A percentile compares a stretch with the other conserved stretches of the same genome.
Evolutionary conservation across 2,888 invertebrate genomes (phyloP).

Genomic region (Cephus sareptanus): DNA sequence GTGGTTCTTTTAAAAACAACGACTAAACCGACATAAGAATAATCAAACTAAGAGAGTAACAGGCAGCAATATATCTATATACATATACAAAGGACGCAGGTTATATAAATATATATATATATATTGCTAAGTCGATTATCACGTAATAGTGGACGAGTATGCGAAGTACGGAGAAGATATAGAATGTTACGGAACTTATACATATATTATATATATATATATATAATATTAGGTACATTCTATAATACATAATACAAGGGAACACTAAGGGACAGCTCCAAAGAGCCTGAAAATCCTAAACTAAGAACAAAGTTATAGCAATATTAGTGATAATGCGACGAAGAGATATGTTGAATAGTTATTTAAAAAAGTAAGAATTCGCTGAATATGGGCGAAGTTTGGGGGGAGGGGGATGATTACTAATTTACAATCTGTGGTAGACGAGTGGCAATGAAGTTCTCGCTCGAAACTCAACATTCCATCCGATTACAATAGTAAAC

Average conservation of each 20-base stretch:
- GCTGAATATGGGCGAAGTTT: not conserved
- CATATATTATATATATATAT: conserved; percentile 9
- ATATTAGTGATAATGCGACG: conserved; percentile 53
- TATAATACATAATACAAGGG: conserved; percentile 31
- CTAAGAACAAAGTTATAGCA: conserved; percentile 51
- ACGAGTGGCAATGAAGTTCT: not conserved
- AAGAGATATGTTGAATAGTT: conserved; percentile 1
- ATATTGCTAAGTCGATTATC: conserved; percentile 16
- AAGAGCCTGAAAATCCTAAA: conserved; percentile 43
- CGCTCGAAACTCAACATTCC: not conserved
- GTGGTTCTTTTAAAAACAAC: not conserved
- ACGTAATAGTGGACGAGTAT: not conserved
- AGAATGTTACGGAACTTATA: conserved; percentile 23
- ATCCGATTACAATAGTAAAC: not conserved
- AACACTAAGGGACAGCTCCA: conserved; percentile 44
- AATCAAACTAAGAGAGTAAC: conserved; percentile 29
- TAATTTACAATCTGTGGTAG: not conserved
- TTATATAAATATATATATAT: not conserved
- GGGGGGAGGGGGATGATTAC: too few species aligned
- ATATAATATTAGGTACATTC: conserved; percentile 14
- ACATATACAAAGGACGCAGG: not conserved
- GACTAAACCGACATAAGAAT: conserved; percentile 29
- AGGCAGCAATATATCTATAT: conserved; percentile 17
- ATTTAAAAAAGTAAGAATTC: not conserved
- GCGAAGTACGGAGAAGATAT: conserved; percentile 22